Evolutionary conservation across 2,888 invertebrate genomes (phyloP), one percentile per base, ranked within the genome.

Genomic region (Fragum sueziense): DNA sequence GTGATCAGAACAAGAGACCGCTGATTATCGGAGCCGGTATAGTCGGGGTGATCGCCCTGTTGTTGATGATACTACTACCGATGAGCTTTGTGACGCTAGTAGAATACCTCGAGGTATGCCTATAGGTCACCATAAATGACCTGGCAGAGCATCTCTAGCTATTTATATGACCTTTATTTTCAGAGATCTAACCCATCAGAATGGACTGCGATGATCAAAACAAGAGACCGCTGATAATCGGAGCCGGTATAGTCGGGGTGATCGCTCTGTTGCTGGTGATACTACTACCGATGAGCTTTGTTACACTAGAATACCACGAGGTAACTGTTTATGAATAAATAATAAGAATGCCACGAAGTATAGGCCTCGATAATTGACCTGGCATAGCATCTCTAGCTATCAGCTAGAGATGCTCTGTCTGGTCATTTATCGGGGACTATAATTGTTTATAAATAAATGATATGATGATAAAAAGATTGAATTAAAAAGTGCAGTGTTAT

Each of bases 101-200:
- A n/a, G 86, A 91, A 62, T 90, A 89, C 67, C 86, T 89, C 72
- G 87, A 91, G 88, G 91, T 90, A 74, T 74, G 57, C 57, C 17
- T 20, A 3, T 47, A 14, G 4, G 14, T 47, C 47, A 20, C n/a
- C 14, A 4, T 47, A 14, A 47, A 47, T 47, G n/a, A n/a, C n/a
- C n/a, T n/a, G n/a, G n/a, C n/a, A n/a, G n/a, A n/a, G n/a, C n/a
- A n/a, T n/a, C n/a, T n/a, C n/a, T n/a, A n/a, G n/a, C n/a, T n/a
- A n/a, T n/a, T n/a, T n/a, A n/a, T n/a, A n/a, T n/a, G n/a, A n/a
- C n/a, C n/a, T n/a, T n/a, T n/a, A n/a, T n/a, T n/a, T n/a, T n/a
- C 47, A 47, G 47, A n/a, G 47, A 37, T 47, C 4, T 47, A 47
- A n/a, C 14, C n/a, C 47, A 14, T 2, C 47, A 47, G 47, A 14